Evolutionary conservation across 2,888 invertebrate species (phyloP), one percentile per base, ranked within the genome.

Genomic region (Cephus sareptanus): DNA sequence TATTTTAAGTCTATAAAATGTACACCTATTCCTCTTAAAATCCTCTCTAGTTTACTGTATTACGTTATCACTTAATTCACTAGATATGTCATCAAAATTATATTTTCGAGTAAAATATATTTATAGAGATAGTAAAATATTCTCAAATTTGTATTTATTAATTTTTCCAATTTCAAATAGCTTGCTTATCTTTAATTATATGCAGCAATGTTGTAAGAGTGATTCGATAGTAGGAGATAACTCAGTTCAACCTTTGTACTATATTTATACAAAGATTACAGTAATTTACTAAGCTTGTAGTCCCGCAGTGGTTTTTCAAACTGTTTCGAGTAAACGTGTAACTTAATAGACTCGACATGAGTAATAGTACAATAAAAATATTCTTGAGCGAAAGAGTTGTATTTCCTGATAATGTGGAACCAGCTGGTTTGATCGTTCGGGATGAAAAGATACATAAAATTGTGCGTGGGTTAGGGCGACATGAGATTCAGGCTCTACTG

Each of bases 401-500:
- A 75, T 80, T 89, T n/a, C 80, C 82, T 4, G 79, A 85, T 33
- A 76, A 81, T 40, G 78, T 87, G 33, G 77, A 79, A 73, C 84
- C 88, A 33, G 87, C 86, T 11, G 93, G 95, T 81, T 89, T 95
- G 68, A 93, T 95, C 34, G 90, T 93, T 76, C 87, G 87, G 2
- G 91, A 93, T 87, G 95, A 95, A 30, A 92, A 93, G 83, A 95
- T 95, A 83, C 89, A 92, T 81, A 89, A 92, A 84, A 90, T 95
- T 68, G 86, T 95, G 4, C 92, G 90, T 68, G 92, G 92, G 71
- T 86, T 91, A 13, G 92, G 93, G 74, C 79, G 82, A 33, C 68
- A 76, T 1, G 77, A 80, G 31, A 80, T 80, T 31, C 30, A 69
- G n/a, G 69, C 75, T n/a, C 12, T 85, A 30, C 40, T 40, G 73